Evolutionary conservation across 2,797 vertebrate species (phyloP).

Genomic region (Danio choprae): DNA sequence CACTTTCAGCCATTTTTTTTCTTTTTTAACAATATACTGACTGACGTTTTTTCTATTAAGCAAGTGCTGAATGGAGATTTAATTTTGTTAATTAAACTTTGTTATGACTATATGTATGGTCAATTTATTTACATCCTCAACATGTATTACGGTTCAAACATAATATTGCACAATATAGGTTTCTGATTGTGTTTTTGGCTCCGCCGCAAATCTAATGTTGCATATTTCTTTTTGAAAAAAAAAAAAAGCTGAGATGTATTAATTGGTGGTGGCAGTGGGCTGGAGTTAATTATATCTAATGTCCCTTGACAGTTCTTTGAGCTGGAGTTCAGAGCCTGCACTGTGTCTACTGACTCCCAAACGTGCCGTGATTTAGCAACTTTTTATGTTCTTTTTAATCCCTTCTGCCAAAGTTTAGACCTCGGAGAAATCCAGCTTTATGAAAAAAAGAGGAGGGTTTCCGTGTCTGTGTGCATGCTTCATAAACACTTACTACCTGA

Average conservation of each 20-base stretch:
- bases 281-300: slow-evolving; percentile 39
- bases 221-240: not conserved
- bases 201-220: not conserved
- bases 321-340: slow-evolving; percentile 33
- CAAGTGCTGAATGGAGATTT: not conserved
- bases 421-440: slow-evolving; percentile 49
- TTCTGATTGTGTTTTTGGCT: slow-evolving; percentile 14
- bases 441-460: slow-evolving; percentile 48
- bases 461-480: slow-evolving; percentile 61
- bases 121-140: not conserved
- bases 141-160: not conserved
- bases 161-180: not conserved
- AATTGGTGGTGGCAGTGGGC: slow-evolving; percentile 30
- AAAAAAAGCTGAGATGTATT: slow-evolving; percentile 20
- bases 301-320: slow-evolving; percentile 43
- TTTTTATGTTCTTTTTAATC: slow-evolving; percentile 54
- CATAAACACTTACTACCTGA: slow-evolving; percentile 68
- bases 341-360: slow-evolving; percentile 36
- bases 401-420: slow-evolving; percentile 49
- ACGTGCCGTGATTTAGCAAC: slow-evolving; percentile 41
- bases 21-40: not conserved
- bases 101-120: not conserved
- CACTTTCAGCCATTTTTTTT: not conserved
- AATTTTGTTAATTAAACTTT: not conserved
- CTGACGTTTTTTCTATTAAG: not conserved